Conservation (phyloP, 2,797 vertebrate species). For the Xerus rutilus region DNA sequence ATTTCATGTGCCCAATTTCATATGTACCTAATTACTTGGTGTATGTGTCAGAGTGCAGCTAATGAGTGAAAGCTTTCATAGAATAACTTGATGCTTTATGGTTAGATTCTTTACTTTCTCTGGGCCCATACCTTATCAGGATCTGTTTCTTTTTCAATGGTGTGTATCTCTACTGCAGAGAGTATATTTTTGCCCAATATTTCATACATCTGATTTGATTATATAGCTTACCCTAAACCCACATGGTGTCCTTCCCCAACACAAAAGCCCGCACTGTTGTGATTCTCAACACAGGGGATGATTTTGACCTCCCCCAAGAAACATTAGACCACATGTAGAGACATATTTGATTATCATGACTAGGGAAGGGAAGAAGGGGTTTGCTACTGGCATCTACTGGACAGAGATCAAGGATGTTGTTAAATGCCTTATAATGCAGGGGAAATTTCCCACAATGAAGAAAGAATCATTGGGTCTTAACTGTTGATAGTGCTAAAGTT, state of each 20-base stretch:
- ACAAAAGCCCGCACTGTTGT: neutral
- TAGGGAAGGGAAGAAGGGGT: fast-evolving
- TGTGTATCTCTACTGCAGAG: neutral
- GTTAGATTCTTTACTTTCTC: neutral
- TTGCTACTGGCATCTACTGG: neutral
- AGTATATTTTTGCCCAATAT: neutral
- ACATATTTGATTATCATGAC: neutral
- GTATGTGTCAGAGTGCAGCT: neutral
- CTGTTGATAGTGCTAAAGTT: neutral
- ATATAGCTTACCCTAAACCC: neutral
- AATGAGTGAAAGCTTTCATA: neutral
- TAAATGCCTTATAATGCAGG: neutral
- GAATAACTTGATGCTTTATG: neutral
- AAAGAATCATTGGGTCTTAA: neutral
- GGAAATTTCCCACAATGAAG: neutral
- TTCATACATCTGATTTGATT: neutral
- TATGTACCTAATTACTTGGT: neutral
- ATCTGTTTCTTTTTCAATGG: neutral
- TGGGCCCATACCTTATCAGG: neutral
- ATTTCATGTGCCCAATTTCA: neutral
- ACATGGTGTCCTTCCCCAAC: neutral
- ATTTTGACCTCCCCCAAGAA: neutral
- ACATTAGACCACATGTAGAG: neutral
- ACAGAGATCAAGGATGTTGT: neutral
- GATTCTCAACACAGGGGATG: neutral